A percentile compares a stretch with the other conserved stretches of the same genome.
These are phyloP conservation scores for Xylota segnis DNA, from an alignment of 2,888 invertebrate species.

Conservation along the genomic window DNA sequence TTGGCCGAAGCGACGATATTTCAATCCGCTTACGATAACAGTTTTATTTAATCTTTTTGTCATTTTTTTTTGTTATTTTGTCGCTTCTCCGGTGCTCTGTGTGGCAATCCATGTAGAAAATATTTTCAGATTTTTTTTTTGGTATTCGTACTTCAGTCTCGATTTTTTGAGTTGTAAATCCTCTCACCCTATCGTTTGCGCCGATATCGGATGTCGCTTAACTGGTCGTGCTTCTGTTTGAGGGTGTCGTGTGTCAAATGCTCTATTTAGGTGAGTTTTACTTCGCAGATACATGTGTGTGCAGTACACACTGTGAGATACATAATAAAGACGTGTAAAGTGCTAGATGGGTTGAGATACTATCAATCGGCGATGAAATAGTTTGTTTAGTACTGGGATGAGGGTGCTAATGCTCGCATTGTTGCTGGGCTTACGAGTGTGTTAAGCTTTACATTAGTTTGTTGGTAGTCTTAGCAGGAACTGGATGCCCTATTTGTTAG, in stretches of 20 bases:
- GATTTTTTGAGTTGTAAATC: slow-evolving; percentile 68
- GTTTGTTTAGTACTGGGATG: neutral
- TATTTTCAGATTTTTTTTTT: slow-evolving; percentile 34
- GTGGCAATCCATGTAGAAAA: slow-evolving; percentile 66
- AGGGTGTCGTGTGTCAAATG: slow-evolving; percentile 77
- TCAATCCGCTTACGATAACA: slow-evolving; percentile 72
- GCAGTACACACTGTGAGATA: neutral
- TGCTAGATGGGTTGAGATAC: slow-evolving; percentile 16
- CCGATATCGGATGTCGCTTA: slow-evolving; percentile 70
- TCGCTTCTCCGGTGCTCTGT: slow-evolving; percentile 10
- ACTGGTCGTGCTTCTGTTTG: slow-evolving; percentile 76
- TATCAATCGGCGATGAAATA: neutral
- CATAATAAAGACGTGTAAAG: slow-evolving; percentile 44
- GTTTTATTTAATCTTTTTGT: slow-evolving; percentile 59
- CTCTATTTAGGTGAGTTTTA: slow-evolving; percentile 55
- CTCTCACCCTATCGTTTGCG: slow-evolving; percentile 74
- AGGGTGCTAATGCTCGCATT: neutral
- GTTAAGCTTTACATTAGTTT: no score
- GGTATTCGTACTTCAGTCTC: slow-evolving; percentile 10
- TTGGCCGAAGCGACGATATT: slow-evolving; percentile 58
- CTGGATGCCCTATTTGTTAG: no score
- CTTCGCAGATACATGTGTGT: slow-evolving; percentile 35
- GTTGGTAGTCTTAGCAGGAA: no score
- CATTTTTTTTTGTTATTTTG: slow-evolving; percentile 30
- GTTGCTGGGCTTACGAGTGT: no score